Percentiles rank a stretch among this genome's conserved stretches.
Conservation (phyloP, 2,888 invertebrate genomes). For the Melanostoma mellinum region DNA sequence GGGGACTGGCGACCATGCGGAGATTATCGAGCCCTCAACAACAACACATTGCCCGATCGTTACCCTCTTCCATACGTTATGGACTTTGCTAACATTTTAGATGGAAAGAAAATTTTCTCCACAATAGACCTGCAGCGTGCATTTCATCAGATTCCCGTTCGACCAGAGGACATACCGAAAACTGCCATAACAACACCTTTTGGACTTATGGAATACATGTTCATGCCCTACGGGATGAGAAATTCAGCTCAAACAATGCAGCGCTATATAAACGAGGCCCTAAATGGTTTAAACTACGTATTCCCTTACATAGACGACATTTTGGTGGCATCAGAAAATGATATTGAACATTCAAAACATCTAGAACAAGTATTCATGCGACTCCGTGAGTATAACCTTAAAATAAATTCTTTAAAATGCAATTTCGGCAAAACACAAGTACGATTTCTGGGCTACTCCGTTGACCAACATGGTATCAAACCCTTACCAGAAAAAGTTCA, state of each 20-base stretch:
- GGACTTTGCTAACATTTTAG: slow-evolving; percentile 13
- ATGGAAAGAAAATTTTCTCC: slow-evolving; percentile 25
- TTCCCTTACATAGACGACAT: slow-evolving; percentile 75
- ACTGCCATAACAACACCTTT: slow-evolving; percentile 77
- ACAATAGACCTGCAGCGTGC: slow-evolving; percentile 28
- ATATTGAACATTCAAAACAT: neutral
- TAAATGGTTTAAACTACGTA: slow-evolving; percentile 74
- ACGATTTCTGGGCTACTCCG: slow-evolving; percentile 30
- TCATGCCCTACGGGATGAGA: slow-evolving; percentile 21
- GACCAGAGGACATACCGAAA: slow-evolving; percentile 30
- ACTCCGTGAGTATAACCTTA: slow-evolving; percentile 17
- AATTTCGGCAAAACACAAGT: slow-evolving; percentile 70
- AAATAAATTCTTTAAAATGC: slow-evolving; percentile 77
- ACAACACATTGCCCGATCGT: slow-evolving; percentile 76
- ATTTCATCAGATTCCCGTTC: slow-evolving; percentile 37
- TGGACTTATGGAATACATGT: slow-evolving; percentile 68
- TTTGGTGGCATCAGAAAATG: slow-evolving; percentile 36
- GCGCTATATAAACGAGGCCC: slow-evolving; percentile 9
- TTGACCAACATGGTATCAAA: slow-evolving; percentile 73
- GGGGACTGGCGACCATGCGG: slow-evolving; percentile 58
- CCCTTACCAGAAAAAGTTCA: slow-evolving; percentile 77
- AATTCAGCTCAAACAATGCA: slow-evolving; percentile 9
- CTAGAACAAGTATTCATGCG: slow-evolving; percentile 50
- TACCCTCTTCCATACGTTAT: slow-evolving; percentile 76
- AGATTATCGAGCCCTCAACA: slow-evolving; percentile 61